phyloP scores from a whole-genome alignment of 2,797 vertebrate species.

The Ctenochaetus hawaiiensis region DNA sequence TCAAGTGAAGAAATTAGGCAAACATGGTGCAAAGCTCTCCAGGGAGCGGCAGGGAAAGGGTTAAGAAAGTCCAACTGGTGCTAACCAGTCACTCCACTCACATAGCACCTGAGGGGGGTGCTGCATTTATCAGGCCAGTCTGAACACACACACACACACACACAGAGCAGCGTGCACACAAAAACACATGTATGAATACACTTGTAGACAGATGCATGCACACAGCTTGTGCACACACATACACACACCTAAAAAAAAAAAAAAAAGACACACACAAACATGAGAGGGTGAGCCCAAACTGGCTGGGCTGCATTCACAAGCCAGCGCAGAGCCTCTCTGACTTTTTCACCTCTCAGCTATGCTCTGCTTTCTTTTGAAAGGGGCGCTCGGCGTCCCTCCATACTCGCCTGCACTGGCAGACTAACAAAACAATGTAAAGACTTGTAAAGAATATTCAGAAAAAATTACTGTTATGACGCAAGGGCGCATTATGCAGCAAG shows the following conservation, averaged over 20 bases:
- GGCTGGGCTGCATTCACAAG: conserved; percentile 85
- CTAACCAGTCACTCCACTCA: conserved; percentile 85
- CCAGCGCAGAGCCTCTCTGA: conserved; percentile 78
- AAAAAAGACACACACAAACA: conserved; percentile 64
- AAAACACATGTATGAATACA: conserved; percentile 41
- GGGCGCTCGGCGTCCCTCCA: conserved; percentile 66
- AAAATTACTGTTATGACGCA: conserved; percentile 77
- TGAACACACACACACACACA: conserved; percentile 71
- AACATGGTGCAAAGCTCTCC: conserved; percentile 51
- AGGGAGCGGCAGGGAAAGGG: conserved; percentile 80
- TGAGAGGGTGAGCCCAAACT: conserved; percentile 80
- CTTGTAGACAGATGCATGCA: conserved; percentile 45
- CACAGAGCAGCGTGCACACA: conserved; percentile 28
- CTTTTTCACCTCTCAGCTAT: conserved; percentile 84
- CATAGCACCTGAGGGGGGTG: conserved; percentile 86
- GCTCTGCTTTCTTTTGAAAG: conserved; percentile 78
- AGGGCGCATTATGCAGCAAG: conserved; percentile 73
- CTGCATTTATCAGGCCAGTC: conserved; percentile 83
- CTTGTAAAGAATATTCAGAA: conserved; percentile 68
- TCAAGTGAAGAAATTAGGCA: conserved; percentile 45
- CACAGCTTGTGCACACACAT: conserved; percentile 33
- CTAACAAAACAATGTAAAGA: conserved; percentile 75
- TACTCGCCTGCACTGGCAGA: conserved; percentile 58
- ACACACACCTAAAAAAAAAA: conserved; percentile 38
- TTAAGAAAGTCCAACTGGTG: conserved; percentile 85